phyloP scores from a whole-genome alignment of 1,140 invertebrate genomes.

The Nymphalis io region DNA sequence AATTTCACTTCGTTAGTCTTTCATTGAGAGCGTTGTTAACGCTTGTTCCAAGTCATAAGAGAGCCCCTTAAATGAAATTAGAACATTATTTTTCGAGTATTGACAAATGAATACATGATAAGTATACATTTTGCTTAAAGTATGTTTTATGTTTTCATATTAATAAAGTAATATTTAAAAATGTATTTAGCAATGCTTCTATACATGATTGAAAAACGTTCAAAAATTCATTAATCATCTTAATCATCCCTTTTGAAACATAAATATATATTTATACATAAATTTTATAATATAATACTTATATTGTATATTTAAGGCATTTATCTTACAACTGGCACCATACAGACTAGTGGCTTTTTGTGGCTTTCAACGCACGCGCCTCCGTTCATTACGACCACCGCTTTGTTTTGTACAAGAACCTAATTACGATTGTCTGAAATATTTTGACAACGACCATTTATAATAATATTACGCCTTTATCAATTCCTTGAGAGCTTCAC shows the following conservation, averaged over 20 bases:
- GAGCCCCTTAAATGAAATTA: not conserved
- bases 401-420: conserved; percentile 75
- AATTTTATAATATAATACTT: not conserved
- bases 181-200: no score
- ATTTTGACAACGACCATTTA: conserved; percentile 78
- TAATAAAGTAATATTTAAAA: no score
- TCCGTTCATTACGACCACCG: conserved; percentile 56
- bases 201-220: no score
- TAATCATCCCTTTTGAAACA: no score
- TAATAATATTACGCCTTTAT: conserved; percentile 63
- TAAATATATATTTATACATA: no score
- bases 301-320: not conserved
- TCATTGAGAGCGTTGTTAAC: conserved; percentile 54
- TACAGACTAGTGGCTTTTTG: conserved; percentile 67
- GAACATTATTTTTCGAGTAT: no score
- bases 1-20: conserved; percentile 70
- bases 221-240: no score
- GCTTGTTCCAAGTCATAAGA: conserved; percentile 38
- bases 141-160: no score
- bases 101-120: no score
- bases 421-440: conserved; percentile 77
- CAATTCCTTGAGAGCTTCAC: conserved; percentile 36
- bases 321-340: conserved; percentile 47
- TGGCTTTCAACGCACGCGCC: conserved; percentile 68
- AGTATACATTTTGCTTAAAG: no score